Base-by-base conservation (phyloP, 1,140 invertebrate genomes). In the Trichonephila inaurata region DNA sequence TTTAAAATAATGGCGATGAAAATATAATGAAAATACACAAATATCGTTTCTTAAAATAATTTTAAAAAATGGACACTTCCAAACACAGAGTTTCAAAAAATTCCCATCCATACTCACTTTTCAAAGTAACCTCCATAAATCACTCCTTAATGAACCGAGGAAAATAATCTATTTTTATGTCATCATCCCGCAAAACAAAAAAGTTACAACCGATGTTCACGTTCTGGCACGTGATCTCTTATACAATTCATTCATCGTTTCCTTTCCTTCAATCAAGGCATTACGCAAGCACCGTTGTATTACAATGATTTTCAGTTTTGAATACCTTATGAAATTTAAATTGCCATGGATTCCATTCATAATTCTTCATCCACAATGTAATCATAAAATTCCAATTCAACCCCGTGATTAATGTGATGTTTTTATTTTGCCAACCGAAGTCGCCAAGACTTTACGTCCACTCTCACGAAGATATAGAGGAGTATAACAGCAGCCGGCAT, bases 261-360 rank as follows among this genome's bases (percentile, higher is more conserved):
- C 33, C 28, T 16, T 33, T 77, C 28, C 6, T 33, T 12, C 72
- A 77, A 77, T 77, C 72, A 40, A 19, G 6, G 5, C 14, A 40
- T 77, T 28, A 77, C 33, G 72, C 28, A 77, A 77, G 16, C 14
- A 12, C 16, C 24, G 24, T 19, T 33, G 18, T 28, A 16, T 18
- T 77, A 24, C 72, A 77, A 33, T 77, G 24, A 33, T 77, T 77
- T 18, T 12, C 14, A 16, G 16, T 77, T 77, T 40, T 72, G 69
- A 77, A 77, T 77, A 40, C 72, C 72, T 77, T 77, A 77, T 77
- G 72, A 77, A 77, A 33, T 77, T 77, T 77, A 77, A 77, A 77
- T 33, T 19, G 14, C 6, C 72, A 6, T 33, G 14, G 72, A 77
- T 77, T 40, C 28, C 69, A 72, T 77, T 77, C 72, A 77, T 77